These are phyloP conservation scores for Micropoecilia bifurca DNA, from an alignment of 2,797 vertebrate species.

Conservation along the genomic window DNA sequence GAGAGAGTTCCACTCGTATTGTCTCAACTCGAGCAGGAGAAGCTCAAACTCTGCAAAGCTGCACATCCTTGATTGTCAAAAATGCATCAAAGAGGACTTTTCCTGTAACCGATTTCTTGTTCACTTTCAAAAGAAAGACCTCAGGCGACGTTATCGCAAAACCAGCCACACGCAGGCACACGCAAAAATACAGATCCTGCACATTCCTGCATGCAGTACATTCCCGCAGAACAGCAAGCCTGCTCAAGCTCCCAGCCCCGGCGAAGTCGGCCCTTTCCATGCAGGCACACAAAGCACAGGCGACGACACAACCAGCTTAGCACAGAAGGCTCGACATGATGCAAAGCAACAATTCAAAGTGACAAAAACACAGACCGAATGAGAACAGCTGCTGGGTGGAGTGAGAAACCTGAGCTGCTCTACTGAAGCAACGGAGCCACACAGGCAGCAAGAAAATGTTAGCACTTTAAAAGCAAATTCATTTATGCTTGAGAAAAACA, in stretches of 20 bases:
- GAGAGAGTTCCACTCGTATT: not conserved
- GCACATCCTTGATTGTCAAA: slow-evolving; percentile 1
- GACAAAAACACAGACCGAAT: slow-evolving; percentile 7
- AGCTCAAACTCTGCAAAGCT: slow-evolving; percentile 16
- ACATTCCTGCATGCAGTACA: slow-evolving; percentile 55
- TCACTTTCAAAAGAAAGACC: slow-evolving; percentile 27
- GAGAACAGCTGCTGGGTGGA: slow-evolving; percentile 22
- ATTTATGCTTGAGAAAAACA: not conserved
- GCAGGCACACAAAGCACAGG: slow-evolving; percentile 47
- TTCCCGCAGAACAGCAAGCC: slow-evolving; percentile 52
- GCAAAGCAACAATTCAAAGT: not conserved
- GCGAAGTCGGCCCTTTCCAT: slow-evolving; percentile 29
- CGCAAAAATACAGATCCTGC: slow-evolving; percentile 18
- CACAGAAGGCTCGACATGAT: slow-evolving; percentile 32
- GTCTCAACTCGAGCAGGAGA: not conserved
- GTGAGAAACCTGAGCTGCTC: slow-evolving; percentile 8
- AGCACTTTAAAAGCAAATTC: not conserved
- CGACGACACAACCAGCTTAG: slow-evolving; percentile 31
- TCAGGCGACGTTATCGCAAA: slow-evolving; percentile 36
- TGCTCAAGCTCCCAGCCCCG: slow-evolving; percentile 34
- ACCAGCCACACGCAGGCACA: slow-evolving; percentile 19
- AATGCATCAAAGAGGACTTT: not conserved
- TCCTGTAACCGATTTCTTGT: not conserved
- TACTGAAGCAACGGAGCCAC: not conserved
- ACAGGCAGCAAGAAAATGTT: not conserved